phyloP scores from a whole-genome alignment of 2,113 vertebrate species.

The Zootoca vivipara region DNA sequence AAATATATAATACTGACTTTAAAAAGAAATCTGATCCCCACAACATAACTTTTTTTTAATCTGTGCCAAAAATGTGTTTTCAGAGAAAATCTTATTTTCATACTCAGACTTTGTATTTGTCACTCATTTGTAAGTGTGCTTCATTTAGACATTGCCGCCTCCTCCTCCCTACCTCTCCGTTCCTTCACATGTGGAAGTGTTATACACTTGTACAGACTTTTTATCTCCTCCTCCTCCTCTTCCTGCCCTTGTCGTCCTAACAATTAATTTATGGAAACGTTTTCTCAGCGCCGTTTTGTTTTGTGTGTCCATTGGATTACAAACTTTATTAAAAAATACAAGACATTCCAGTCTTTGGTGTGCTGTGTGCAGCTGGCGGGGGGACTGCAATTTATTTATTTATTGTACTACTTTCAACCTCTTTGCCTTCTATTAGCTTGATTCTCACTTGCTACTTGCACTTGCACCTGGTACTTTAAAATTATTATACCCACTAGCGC shows the following conservation, averaged over 20 bases:
- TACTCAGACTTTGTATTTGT: conserved; percentile 95
- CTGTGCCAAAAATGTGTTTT: conserved; percentile 97
- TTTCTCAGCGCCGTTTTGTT: conserved; percentile 81
- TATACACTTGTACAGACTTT: conserved; percentile 75
- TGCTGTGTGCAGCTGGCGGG: neutral
- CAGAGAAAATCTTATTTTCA: conserved; percentile 96
- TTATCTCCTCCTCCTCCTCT: conserved; percentile 29
- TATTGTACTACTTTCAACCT: too few relatives aligned
- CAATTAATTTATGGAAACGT: conserved; percentile 86
- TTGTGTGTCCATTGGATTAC: conserved; percentile 88
- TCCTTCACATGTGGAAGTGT: conserved; percentile 67
- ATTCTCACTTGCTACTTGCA: too few relatives aligned
- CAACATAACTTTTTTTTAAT: conserved; percentile 88
- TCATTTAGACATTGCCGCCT: conserved; percentile 73
- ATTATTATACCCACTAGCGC: neutral
- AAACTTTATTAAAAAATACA: conserved; percentile 87
- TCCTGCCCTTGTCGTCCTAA: conserved; percentile 63
- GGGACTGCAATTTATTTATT: neutral
- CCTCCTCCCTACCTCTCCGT: neutral
- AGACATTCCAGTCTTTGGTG: conserved; percentile 54
- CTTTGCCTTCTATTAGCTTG: too few relatives aligned
- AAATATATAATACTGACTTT: conserved; percentile 89
- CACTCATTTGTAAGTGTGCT: conserved; percentile 86
- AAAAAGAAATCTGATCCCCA: conserved; percentile 75
- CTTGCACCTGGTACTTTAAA: too few relatives aligned